A percentile compares a stretch with the other conserved stretches of the same genome.
These are phyloP conservation scores for Lamprotornis superbus DNA, from an alignment of 2,113 vertebrate species.

Conservation along the genomic window DNA sequence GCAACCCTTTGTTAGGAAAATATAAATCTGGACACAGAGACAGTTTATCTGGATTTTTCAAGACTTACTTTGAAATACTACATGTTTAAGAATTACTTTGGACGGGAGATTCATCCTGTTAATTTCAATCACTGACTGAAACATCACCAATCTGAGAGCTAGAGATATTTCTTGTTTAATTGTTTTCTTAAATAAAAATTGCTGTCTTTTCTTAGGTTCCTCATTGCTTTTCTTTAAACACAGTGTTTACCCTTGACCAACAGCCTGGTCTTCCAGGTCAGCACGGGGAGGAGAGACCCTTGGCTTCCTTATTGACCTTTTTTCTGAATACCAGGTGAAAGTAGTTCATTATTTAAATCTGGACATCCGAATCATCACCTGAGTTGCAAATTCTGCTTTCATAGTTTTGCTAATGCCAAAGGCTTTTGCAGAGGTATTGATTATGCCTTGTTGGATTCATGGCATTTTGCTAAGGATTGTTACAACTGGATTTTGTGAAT, in stretches of 20 bases:
- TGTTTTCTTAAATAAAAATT: not conserved
- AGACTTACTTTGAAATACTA: not conserved
- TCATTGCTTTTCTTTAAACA: not conserved
- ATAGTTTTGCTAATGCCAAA: not conserved
- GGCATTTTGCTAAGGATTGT: not conserved
- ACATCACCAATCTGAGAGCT: not conserved
- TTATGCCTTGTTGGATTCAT: not conserved
- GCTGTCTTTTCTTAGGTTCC: not conserved
- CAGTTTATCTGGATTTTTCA: not conserved
- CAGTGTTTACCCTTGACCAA: not conserved
- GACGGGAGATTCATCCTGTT: not conserved
- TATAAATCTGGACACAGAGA: not conserved
- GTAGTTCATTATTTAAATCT: not conserved
- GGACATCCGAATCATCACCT: not conserved
- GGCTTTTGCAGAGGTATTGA: not conserved
- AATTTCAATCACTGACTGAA: not conserved
- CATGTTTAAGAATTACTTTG: not conserved
- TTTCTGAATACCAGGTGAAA: not conserved
- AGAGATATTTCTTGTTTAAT: not conserved
- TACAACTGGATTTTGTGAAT: not conserved
- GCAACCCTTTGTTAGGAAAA: accelerated
- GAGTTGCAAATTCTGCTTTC: not conserved
- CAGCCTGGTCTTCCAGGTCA: not conserved
- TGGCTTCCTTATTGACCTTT: not conserved
- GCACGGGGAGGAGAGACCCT: not conserved